A percentile compares a stretch with the other conserved stretches of the same genome.
These are phyloP conservation scores for Epinephelus coioides DNA, from an alignment of 2,797 vertebrate genomes.

Conservation along the genomic window DNA sequence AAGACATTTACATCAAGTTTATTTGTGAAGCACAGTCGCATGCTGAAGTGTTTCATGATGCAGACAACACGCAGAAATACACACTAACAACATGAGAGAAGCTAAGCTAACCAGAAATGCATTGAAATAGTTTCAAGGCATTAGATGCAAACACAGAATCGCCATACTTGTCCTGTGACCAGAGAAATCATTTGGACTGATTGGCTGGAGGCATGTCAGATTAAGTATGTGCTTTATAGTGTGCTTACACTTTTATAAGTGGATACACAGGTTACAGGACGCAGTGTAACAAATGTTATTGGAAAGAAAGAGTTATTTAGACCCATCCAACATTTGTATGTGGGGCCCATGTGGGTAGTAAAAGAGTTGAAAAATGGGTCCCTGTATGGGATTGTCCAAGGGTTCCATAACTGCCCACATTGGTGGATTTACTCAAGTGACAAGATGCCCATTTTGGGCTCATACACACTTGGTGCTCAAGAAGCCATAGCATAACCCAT, in stretches of 20 bases:
- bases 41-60: neutral
- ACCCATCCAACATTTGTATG: no score
- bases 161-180: no score
- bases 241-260: neutral
- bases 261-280: neutral
- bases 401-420: no score
- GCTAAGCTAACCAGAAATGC: neutral
- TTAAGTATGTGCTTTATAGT: neutral
- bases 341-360: no score
- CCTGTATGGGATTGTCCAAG: no score
- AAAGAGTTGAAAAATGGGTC: no score
- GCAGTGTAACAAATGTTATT: neutral
- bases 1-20: neutral
- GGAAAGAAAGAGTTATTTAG: neutral
- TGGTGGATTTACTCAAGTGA: no score
- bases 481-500: no score
- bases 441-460: no score
- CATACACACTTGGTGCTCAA: no score
- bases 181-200: no score
- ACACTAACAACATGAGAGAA: neutral
- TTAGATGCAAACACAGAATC: neutral
- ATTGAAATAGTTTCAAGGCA: no score
- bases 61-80: neutral
- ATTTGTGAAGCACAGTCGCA: neutral
- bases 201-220: neutral